Evolutionary conservation across 2,888 invertebrate genomes (phyloP).

Genomic region (Cephus pygmeus): DNA sequence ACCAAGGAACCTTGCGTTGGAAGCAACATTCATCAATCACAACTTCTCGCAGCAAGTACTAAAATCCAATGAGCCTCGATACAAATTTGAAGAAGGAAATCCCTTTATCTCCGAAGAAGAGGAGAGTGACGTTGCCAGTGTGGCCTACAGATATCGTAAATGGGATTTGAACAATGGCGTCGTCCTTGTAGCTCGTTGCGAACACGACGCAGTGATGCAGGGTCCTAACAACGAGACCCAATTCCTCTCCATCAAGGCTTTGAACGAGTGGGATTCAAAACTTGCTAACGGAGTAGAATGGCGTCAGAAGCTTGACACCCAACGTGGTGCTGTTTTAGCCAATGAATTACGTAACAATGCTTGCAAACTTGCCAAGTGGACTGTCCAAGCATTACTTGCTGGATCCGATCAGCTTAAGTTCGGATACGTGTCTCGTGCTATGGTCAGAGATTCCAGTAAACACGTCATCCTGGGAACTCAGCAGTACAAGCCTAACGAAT

Average conservation of each 20-base stretch:
- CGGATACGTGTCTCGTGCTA: conserved; percentile 97
- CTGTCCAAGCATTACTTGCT: conserved; percentile 92
- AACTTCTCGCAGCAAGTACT: conserved; percentile 98
- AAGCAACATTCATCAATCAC: conserved; percentile 99
- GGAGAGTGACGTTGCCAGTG: conserved; percentile 92
- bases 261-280: conserved; percentile 99
- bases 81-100: conserved; percentile 90
- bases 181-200: conserved; percentile 91
- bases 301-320: conserved; percentile 97
- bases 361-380: conserved; percentile 99
- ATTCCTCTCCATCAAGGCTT: conserved; percentile 94
- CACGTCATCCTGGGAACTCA: conserved; percentile 97
- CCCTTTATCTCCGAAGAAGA: conserved; percentile 95
- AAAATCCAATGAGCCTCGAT: conserved; percentile 80
- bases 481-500: conserved; percentile 98
- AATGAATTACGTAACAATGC: conserved; percentile 98
- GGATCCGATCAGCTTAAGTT: conserved; percentile 98
- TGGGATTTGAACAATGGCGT: conserved; percentile 96
- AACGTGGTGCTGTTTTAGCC: conserved; percentile 97
- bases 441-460: conserved; percentile 92
- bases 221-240: conserved; percentile 90
- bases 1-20: conserved; percentile 93
- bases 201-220: conserved; percentile 94
- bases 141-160: conserved; percentile 96
- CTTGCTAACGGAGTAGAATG: conserved; percentile 97